Percentiles rank a stretch among this genome's conserved stretches.
These are phyloP conservation scores for Paracyclopina nana DNA, from an alignment of 1,140 invertebrate genomes.

Conservation along the genomic window DNA sequence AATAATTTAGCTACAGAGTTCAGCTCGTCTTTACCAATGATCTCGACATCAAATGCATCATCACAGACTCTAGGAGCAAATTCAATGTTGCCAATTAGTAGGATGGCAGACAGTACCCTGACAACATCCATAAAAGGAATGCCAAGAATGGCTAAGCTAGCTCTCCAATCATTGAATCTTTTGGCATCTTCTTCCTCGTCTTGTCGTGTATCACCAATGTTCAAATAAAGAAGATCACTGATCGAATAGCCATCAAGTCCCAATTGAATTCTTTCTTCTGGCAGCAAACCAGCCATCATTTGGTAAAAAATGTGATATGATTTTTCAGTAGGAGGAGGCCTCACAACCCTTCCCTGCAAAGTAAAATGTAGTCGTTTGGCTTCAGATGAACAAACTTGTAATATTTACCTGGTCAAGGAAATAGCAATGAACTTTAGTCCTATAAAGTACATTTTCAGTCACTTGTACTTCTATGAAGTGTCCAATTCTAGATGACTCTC, in stretches of 20 bases:
- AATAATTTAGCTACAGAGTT: conserved; percentile 61
- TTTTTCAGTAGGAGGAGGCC: conserved; percentile 61
- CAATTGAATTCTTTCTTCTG: conserved; percentile 52
- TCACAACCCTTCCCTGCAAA: conserved; percentile 72
- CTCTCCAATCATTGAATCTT: conserved; percentile 44
- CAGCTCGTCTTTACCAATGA: conserved; percentile 40
- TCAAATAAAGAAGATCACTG: conserved; percentile 43
- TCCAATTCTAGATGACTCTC: conserved; percentile 79
- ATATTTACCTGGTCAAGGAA: conserved; percentile 80
- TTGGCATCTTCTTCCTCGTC: conserved; percentile 52
- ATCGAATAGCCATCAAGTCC: conserved; percentile 1
- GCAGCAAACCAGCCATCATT: conserved; percentile 67
- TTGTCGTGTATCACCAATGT: conserved; percentile 47
- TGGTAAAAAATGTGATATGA: conserved; percentile 97
- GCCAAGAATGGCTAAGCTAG: conserved; percentile 61
- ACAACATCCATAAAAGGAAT: conserved; percentile 86
- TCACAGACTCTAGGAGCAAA: conserved; percentile 56
- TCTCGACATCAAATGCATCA: conserved; percentile 30
- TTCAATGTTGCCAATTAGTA: conserved; percentile 73
- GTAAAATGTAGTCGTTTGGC: too few species aligned
- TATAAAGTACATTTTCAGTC: conserved; percentile 78
- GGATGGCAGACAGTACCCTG: conserved; percentile 63
- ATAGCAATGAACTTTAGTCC: conserved; percentile 88
- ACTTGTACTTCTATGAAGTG: conserved; percentile 92
- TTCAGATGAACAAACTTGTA: too few species aligned